A percentile compares a stretch with the other conserved stretches of the same genome.
These are phyloP conservation scores for Hydrophis major DNA, from an alignment of 2,797 vertebrate genomes.

Conservation along the genomic window DNA sequence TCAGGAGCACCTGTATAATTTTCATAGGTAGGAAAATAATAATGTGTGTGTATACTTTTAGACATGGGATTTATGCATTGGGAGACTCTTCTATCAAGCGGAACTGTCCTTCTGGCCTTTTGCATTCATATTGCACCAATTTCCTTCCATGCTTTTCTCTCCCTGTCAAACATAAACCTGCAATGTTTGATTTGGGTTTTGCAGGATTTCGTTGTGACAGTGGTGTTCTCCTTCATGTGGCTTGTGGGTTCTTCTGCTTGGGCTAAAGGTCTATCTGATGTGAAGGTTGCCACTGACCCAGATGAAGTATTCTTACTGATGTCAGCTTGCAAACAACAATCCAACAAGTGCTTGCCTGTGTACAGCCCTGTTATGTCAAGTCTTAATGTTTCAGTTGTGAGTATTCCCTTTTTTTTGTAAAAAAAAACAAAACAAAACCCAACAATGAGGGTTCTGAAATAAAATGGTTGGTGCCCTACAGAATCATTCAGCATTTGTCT, in stretches of 20 bases:
- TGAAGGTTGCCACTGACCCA: conserved; percentile 90
- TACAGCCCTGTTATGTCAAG: conserved; percentile 91
- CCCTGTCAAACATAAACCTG: not conserved
- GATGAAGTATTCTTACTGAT: conserved; percentile 88
- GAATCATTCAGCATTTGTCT: not conserved
- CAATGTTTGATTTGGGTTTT: conserved; percentile 55
- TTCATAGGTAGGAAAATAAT: not conserved
- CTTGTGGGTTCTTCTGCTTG: conserved; percentile 94
- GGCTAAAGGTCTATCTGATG: conserved; percentile 96
- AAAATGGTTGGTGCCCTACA: not conserved
- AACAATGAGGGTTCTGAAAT: not conserved
- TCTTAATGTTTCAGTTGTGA: conserved; percentile 97
- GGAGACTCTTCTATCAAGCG: not conserved
- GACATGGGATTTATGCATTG: not conserved
- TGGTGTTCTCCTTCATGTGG: conserved; percentile 98
- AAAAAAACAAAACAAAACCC: not conserved
- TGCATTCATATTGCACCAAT: not conserved
- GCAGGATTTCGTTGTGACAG: conserved; percentile 95
- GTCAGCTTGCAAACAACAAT: conserved; percentile 89
- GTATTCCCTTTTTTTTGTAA: conserved; percentile 51
- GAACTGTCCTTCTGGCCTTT: not conserved
- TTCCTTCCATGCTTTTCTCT: not conserved
- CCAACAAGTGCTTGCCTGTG: conserved; percentile 87
- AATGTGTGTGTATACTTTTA: not conserved
- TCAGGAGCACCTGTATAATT: not conserved